Percentiles rank a stretch among this genome's conserved stretches.
Conservation (phyloP, 2,888 invertebrate genomes). For the Caenorhabditis parvicauda region DNA sequence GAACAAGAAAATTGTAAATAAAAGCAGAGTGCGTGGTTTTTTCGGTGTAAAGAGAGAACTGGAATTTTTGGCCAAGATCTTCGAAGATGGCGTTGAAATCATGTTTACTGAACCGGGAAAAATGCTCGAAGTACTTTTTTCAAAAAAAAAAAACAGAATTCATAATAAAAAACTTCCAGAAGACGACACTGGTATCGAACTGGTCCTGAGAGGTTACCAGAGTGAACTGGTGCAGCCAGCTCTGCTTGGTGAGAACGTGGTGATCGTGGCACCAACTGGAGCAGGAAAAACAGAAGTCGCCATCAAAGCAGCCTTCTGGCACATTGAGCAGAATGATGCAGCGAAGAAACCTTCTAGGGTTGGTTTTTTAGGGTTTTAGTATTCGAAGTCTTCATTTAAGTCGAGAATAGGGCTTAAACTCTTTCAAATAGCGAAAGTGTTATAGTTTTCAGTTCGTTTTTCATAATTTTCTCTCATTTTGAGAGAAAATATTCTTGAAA, state of each 20-base stretch:
- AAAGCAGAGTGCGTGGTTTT: too few species aligned
- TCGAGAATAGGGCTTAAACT: too few species aligned
- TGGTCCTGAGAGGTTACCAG: slow-evolving; percentile 44
- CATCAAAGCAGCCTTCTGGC: slow-evolving; percentile 46
- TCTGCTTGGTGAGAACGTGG: slow-evolving; percentile 40
- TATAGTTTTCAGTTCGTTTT: too few species aligned
- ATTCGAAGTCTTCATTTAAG: too few species aligned
- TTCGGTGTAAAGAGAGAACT: too few species aligned
- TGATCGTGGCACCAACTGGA: slow-evolving; percentile 61
- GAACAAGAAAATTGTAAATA: too few species aligned
- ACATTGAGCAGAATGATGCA: slow-evolving; percentile 26
- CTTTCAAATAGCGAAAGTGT: too few species aligned
- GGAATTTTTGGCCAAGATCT: background rate
- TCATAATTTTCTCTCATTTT: too few species aligned
- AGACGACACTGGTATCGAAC: slow-evolving; percentile 1
- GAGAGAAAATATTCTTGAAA: too few species aligned
- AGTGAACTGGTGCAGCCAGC: slow-evolving; percentile 37
- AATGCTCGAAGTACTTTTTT: background rate
- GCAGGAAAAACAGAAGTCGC: slow-evolving; percentile 59
- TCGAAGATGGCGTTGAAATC: slow-evolving; percentile 2
- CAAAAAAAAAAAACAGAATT: background rate
- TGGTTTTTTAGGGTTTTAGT: background rate
- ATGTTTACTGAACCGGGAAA: background rate
- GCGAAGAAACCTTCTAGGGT: slow-evolving; percentile 28
- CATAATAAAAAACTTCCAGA: background rate